Conservation (phyloP, 2,113 vertebrate species). For the Ictidomys tridecemlineatus region DNA sequence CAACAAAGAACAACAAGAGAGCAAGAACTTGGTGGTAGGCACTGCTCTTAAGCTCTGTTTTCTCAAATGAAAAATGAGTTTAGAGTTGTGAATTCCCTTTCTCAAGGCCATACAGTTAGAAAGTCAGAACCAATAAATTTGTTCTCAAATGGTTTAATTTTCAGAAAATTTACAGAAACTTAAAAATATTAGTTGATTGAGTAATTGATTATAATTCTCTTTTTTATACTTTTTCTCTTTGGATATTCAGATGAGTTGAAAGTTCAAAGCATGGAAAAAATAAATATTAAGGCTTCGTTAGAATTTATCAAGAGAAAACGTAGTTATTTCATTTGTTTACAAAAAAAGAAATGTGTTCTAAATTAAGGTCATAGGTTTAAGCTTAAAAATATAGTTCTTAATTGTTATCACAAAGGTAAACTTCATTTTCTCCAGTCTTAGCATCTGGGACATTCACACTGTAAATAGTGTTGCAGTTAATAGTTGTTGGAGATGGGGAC, state of each 20-base stretch:
- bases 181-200: not conserved
- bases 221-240: not conserved
- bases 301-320: not conserved
- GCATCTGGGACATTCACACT: not conserved
- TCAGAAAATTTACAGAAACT: not conserved
- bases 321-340: conserved; percentile 14
- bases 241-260: conserved; percentile 7
- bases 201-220: not conserved
- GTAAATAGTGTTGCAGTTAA: not conserved
- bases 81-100: not conserved
- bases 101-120: too few species aligned
- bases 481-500: not conserved
- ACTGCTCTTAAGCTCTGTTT: not conserved
- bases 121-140: not conserved
- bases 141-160: not conserved
- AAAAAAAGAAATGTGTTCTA: not conserved
- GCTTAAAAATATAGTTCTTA: not conserved
- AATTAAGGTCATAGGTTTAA: conserved; percentile 30
- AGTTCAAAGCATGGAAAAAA: conserved; percentile 52
- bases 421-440: not conserved
- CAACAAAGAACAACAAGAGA: too few species aligned
- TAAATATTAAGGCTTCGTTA: not conserved
- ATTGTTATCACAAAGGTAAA: not conserved
- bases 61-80: not conserved
- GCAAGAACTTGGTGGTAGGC: too few species aligned